phyloP scores from a whole-genome alignment of 2,888 invertebrate species.

The Deroplatys truncata region DNA sequence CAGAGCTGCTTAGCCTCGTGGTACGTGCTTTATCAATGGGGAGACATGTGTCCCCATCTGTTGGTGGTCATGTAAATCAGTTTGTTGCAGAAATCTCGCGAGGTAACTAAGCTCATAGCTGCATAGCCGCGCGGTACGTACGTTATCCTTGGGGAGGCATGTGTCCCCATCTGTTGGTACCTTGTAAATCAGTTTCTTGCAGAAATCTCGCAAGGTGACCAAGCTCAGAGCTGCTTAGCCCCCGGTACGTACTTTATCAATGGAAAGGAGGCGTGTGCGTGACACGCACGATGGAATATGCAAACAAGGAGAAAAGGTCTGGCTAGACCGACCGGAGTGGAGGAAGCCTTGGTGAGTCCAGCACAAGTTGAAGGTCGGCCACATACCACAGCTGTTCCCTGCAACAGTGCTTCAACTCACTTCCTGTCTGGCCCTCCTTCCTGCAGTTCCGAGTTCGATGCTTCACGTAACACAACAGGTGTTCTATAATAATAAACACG shows the following conservation, averaged over 20 bases:
- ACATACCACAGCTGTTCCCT: neutral
- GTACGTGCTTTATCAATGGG: no score
- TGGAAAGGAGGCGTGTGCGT: neutral
- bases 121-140: no score
- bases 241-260: neutral
- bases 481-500: no score
- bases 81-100: no score
- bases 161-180: no score
- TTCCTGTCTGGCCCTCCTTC: neutral
- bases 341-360: neutral
- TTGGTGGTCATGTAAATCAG: no score
- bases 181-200: no score
- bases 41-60: no score
- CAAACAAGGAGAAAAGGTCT: neutral
- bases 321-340: neutral
- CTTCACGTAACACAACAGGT: neutral
- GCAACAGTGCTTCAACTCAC: neutral
- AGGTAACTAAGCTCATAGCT: no score
- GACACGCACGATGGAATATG: neutral
- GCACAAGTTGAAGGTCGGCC: constrained; percentile 14
- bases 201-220: neutral
- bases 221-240: neutral
- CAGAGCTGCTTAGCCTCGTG: no score
- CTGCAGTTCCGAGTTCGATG: neutral
- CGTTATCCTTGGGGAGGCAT: no score